Percentiles rank a stretch among this genome's conserved stretches.
Evolutionary conservation across 2,113 vertebrate species (phyloP).

Genomic region (Brevimyrus niger): DNA sequence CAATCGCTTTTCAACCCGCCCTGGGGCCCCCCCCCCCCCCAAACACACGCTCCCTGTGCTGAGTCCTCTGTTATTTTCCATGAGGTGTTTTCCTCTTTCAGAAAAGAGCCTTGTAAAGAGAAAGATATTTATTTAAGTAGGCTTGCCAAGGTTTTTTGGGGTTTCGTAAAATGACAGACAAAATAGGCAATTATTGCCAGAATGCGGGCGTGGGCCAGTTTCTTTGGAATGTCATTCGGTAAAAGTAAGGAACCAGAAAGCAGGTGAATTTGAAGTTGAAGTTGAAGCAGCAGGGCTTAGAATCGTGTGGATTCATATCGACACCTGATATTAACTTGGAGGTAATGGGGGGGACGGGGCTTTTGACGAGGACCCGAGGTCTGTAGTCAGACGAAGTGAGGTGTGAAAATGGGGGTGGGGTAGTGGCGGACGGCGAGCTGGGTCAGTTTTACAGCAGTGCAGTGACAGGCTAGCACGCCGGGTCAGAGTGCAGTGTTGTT

Average conservation of each 20-base stretch:
- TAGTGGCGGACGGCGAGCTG: accelerated
- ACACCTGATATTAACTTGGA: not conserved
- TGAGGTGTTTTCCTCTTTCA: not conserved
- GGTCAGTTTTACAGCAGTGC: not conserved
- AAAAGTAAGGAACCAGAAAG: not conserved
- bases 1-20: not conserved
- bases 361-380: not conserved
- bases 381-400: not conserved
- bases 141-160: not conserved
- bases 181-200: not conserved
- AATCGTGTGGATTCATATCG: not conserved
- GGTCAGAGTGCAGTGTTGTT: too few relatives aligned
- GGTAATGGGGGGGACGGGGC: not conserved
- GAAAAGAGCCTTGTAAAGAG: not conserved
- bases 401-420: not conserved
- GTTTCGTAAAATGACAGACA: not conserved
- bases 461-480: not conserved
- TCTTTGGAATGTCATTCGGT: not conserved
- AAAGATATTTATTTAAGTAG: not conserved
- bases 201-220: not conserved
- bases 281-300: not conserved
- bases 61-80: not conserved
- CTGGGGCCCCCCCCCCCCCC: not conserved
- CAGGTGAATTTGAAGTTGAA: not conserved
- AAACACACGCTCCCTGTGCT: too few relatives aligned